A percentile compares a stretch with the other conserved stretches of the same genome.
These are phyloP conservation scores for Tautogolabrus adspersus DNA, from an alignment of 2,113 vertebrate species.

Conservation along the genomic window DNA sequence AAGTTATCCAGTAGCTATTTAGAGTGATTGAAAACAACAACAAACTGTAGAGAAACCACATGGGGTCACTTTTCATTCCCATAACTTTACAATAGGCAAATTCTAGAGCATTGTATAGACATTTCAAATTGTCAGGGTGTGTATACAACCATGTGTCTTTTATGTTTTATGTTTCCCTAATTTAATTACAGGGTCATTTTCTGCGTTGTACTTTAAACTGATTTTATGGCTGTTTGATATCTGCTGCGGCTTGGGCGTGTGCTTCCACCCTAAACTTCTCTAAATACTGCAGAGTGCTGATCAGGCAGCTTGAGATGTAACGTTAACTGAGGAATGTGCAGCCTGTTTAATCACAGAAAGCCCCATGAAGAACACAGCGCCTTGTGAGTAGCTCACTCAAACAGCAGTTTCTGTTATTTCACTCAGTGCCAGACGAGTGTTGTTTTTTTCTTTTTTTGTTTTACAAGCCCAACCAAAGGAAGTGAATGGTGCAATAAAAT, in stretches of 20 bases:
- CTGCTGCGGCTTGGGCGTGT: slow-evolving; percentile 75
- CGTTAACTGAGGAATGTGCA: slow-evolving; percentile 76
- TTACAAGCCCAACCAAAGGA: slow-evolving; percentile 50
- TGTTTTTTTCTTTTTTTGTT: slow-evolving; percentile 52
- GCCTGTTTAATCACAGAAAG: slow-evolving; percentile 78
- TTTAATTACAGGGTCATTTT: slow-evolving; percentile 67
- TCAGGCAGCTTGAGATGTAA: slow-evolving; percentile 80
- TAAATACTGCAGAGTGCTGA: slow-evolving; percentile 83
- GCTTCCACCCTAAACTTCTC: slow-evolving; percentile 82
- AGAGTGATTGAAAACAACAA: slow-evolving; percentile 39
- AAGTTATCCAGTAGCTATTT: slow-evolving; percentile 37
- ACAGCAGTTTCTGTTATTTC: slow-evolving; percentile 50
- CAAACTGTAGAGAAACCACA: slow-evolving; percentile 41
- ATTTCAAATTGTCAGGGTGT: slow-evolving; percentile 22
- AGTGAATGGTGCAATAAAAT: slow-evolving; percentile 41
- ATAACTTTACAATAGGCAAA: slow-evolving; percentile 18
- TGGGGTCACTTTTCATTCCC: slow-evolving; percentile 21
- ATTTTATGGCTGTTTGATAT: slow-evolving; percentile 84
- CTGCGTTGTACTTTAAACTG: slow-evolving; percentile 76
- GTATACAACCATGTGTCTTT: slow-evolving; percentile 45
- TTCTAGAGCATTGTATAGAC: slow-evolving; percentile 42
- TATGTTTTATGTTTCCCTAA: slow-evolving; percentile 60
- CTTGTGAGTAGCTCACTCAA: slow-evolving; percentile 46
- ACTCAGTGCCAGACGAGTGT: slow-evolving; percentile 32
- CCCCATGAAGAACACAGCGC: slow-evolving; percentile 60